Evolutionary conservation across 2,888 invertebrate genomes (phyloP).

Genomic region (Patella pellucida): DNA sequence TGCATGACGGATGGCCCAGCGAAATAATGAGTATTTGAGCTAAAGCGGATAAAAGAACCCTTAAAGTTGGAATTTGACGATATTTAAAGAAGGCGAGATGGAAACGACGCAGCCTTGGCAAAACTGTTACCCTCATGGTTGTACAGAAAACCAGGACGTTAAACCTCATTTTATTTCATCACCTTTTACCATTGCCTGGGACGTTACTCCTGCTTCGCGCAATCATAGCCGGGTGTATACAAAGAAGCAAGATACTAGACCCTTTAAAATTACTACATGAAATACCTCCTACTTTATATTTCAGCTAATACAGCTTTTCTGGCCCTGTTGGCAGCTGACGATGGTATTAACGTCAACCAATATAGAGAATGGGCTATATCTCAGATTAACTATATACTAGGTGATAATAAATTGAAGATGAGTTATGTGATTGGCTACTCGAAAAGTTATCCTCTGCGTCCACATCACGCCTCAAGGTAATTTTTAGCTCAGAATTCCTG

Average conservation of each 20-base stretch:
- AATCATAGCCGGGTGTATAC: too few species aligned
- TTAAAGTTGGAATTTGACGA: too few species aligned
- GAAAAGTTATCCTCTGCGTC: conserved; percentile 42
- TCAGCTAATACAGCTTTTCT: conserved; percentile 58
- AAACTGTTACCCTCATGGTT: too few species aligned
- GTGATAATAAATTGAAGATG: conserved; percentile 39
- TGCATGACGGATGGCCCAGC: too few species aligned
- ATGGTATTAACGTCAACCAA: conserved; percentile 41
- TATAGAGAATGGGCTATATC: conserved; percentile 51
- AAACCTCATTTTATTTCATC: too few species aligned
- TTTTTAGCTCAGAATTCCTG: background rate
- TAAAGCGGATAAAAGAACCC: too few species aligned
- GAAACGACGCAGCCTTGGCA: too few species aligned
- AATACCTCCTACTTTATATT: background rate
- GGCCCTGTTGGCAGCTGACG: conserved; percentile 54
- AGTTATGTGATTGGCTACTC: conserved; percentile 63
- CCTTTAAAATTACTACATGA: background rate
- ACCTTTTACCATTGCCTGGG: too few species aligned
- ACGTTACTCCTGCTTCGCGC: too few species aligned
- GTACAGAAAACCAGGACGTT: too few species aligned
- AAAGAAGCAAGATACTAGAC: background rate
- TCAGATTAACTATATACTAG: conserved; percentile 56
- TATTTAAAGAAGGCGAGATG: too few species aligned
- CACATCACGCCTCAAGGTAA: conserved; percentile 49
- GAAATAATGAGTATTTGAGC: too few species aligned